phyloP scores from a whole-genome alignment of 92 coral and sea anemone species.

The Montipora capitata region DNA sequence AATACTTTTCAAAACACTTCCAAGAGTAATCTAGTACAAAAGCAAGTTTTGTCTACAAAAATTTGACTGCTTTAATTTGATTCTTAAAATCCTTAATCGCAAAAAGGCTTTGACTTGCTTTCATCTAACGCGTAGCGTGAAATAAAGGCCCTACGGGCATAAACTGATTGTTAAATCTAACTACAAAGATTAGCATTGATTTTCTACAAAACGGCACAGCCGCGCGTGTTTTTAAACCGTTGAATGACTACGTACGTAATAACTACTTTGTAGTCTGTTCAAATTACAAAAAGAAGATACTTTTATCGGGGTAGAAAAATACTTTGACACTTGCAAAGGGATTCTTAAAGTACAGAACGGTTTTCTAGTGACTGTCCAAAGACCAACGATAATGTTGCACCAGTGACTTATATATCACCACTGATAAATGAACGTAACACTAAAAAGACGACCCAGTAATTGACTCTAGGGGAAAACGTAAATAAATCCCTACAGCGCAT shows the following conservation, averaged over 20 bases:
- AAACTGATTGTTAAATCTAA: not conserved
- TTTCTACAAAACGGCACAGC: conserved; percentile 18
- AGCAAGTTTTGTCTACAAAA: too few species aligned
- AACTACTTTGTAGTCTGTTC: not conserved
- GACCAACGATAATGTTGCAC: too few species aligned
- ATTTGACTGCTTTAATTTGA: not conserved
- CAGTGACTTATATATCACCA: not conserved
- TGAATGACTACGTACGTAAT: not conserved
- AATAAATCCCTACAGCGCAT: not conserved
- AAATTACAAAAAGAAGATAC: conserved; percentile 11
- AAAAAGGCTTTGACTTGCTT: not conserved
- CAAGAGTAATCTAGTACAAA: conserved; percentile 30
- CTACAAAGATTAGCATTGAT: not conserved
- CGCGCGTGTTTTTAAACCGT: not conserved
- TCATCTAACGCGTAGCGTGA: not conserved
- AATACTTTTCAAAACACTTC: conserved; percentile 65
- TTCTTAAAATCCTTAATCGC: not conserved
- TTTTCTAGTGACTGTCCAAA: not conserved
- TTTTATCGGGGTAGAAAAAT: conserved; percentile 2
- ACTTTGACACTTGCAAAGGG: not conserved
- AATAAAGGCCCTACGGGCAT: too few species aligned
- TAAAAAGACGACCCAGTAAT: too few species aligned
- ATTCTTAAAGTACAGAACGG: not conserved
- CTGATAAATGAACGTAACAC: not conserved
- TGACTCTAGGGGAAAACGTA: too few species aligned